A percentile compares a stretch with the other conserved stretches of the same genome.
Evolutionary conservation across 2,797 vertebrate genomes (phyloP).

Genomic region (Jordanella pulchra): DNA sequence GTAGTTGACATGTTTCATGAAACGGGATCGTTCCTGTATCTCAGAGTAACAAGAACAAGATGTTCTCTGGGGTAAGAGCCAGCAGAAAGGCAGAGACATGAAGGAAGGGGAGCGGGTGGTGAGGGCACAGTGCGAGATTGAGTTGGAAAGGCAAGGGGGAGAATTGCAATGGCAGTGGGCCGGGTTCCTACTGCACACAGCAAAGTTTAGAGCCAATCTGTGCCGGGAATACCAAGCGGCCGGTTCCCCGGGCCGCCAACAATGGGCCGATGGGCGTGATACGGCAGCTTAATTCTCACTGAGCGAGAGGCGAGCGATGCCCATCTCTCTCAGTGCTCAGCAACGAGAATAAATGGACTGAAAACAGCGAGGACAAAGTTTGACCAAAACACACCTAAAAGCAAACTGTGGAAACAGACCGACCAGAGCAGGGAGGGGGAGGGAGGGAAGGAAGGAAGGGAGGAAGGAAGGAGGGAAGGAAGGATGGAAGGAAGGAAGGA

Average conservation of each 20-base stretch:
- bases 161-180: slow-evolving; percentile 72
- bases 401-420: neutral
- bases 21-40: slow-evolving; percentile 36
- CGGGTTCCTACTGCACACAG: slow-evolving; percentile 74
- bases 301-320: slow-evolving; percentile 67
- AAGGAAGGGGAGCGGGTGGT: slow-evolving; percentile 27
- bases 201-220: slow-evolving; percentile 75
- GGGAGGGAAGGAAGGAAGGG: neutral
- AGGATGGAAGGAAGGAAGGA: too few relatives aligned
- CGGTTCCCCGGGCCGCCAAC: slow-evolving; percentile 59
- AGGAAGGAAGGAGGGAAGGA: too few relatives aligned
- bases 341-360: slow-evolving; percentile 62
- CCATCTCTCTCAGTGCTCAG: slow-evolving; percentile 73
- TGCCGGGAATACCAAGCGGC: slow-evolving; percentile 81
- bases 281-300: slow-evolving; percentile 74
- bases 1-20: slow-evolving; percentile 49
- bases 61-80: slow-evolving; percentile 43
- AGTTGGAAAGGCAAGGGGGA: slow-evolving; percentile 71
- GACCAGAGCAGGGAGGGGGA: neutral
- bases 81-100: slow-evolving; percentile 23
- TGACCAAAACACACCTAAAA: neutral
- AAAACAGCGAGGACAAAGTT: slow-evolving; percentile 67
- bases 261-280: slow-evolving; percentile 73
- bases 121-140: slow-evolving; percentile 50
- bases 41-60: slow-evolving; percentile 55